Base-by-base conservation (phyloP, 2,888 invertebrate genomes). In the Gnatocerus cornutus region DNA sequence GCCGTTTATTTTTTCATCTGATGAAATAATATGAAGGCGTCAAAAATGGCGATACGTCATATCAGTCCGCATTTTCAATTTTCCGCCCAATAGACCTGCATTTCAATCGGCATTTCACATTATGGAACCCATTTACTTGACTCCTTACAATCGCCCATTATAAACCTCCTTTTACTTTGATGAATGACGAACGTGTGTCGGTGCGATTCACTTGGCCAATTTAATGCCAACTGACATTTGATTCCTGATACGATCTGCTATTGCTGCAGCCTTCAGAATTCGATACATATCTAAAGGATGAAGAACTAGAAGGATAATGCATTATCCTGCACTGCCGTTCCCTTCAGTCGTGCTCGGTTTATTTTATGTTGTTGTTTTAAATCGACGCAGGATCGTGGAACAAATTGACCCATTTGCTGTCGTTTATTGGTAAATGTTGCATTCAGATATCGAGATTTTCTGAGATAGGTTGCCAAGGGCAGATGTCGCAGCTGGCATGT, bases 51-150 rank as follows among this genome's bases (percentile, higher is more conserved):
- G 75, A 80, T 79, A 77, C 77, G 77, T 80, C 81, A 80, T 80
- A 79, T 78, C 78, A 71, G 75, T 78, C 74, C 76, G 78, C 77
- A 76, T 79, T 80, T 81, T 79, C 81, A 81, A 81, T 81, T 81
- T 81, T 80, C 80, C 81, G 81, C 79, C 76, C 78, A 76, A 77
- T 74, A 77, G 76, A 78, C 73, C 73, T 73, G 76, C 78, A 75
- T 78, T 78, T 78, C 78, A 77, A 77, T 79, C 76, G 75, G 69
- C 75, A 76, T 77, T 77, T 75, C 74, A 72, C 76, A 77, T 76
- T 78, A 78, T 76, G 65, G 69, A 69, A 73, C 73, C 76, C 75
- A 77, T 78, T 79, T 79, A 72, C 76, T 74, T 71, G 69, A 55
- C 72, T 53, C 68, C 62, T 62, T 73, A 71, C 74, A 76, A 74